Base-by-base conservation (phyloP, 2,113 vertebrate species). In the Nothoprocta perdicaria region DNA sequence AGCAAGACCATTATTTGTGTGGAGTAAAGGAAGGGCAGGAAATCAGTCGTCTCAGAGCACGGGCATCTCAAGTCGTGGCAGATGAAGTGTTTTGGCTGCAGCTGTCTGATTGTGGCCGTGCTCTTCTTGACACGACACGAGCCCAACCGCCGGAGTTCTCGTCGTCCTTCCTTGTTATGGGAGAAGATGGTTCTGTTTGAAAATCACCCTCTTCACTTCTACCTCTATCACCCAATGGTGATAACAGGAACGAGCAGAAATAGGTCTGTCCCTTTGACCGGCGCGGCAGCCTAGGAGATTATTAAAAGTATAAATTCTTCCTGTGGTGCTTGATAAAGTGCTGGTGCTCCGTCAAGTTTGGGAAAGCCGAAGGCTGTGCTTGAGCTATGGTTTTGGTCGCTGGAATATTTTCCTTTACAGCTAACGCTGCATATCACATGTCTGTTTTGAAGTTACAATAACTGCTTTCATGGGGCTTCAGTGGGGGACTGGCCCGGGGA, bases 391-490 rank as follows among this genome's bases (percentile, higher is more conserved):
- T 94, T 85, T 61, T 23, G 21, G 19, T 46, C n/a, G 41, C 91
- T 69, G 27, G 57, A 92, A 61, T 65, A 69, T 90, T 92, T 94
- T 75, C 84, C 53, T 88, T 87, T 6, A 4, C 57, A 76, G 63
- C 68, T 80, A 48, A 48, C 66, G 82, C 86, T 83, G 85, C 16
- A 1, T 33, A 26, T 94, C 91, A 89, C 89, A 67, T 90, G 87
- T 82, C 89, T 84, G 16, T 89, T 86, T 65, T 81, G 76, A 48
- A 89, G 91, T 88, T 93, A 95, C 95, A 96, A 84, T 95, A 58
- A 91, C 29, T 79, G 89, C 92, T 96, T 96, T 96, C 94, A 93
- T 78, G 75, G 84, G 41, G 61, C 91, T 88, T 88, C 88, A 57
- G 53, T 81, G 87, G 82, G 58, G 81, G 73, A 9, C 87, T 96